phyloP scores from a whole-genome alignment of 2,113 vertebrate species.

The Malurus elegans region DNA sequence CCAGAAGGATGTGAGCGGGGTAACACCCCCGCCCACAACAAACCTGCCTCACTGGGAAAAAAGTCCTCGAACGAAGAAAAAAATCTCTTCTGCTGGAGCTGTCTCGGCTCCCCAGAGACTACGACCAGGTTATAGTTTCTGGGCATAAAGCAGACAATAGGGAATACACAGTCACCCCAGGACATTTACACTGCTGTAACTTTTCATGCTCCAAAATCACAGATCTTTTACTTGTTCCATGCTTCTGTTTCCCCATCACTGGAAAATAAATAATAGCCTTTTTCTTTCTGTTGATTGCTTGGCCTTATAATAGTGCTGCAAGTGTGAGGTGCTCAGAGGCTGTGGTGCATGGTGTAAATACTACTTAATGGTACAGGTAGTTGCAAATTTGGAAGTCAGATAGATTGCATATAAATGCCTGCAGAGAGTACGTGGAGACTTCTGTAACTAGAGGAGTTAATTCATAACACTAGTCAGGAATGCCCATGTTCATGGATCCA shows the following conservation, averaged over 20 bases:
- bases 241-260: not conserved
- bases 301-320: not conserved
- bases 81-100: no score
- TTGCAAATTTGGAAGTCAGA: not conserved
- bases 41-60: no score
- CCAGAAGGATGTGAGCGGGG: no score
- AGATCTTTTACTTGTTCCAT: not conserved
- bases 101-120: no score
- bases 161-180: no score
- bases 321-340: not conserved
- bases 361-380: not conserved
- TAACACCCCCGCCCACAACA: no score
- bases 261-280: not conserved
- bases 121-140: no score
- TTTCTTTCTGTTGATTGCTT: not conserved
- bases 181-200: not conserved
- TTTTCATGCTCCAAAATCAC: not conserved
- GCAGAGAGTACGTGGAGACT: not conserved
- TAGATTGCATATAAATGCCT: not conserved
- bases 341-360: not conserved
- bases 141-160: no score
- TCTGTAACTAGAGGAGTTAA: not conserved
- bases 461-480: not conserved
- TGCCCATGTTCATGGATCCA: not conserved
- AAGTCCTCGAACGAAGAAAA: no score